phyloP scores from a whole-genome alignment of 2,888 invertebrate genomes.

The Eumerus sabulonum region DNA sequence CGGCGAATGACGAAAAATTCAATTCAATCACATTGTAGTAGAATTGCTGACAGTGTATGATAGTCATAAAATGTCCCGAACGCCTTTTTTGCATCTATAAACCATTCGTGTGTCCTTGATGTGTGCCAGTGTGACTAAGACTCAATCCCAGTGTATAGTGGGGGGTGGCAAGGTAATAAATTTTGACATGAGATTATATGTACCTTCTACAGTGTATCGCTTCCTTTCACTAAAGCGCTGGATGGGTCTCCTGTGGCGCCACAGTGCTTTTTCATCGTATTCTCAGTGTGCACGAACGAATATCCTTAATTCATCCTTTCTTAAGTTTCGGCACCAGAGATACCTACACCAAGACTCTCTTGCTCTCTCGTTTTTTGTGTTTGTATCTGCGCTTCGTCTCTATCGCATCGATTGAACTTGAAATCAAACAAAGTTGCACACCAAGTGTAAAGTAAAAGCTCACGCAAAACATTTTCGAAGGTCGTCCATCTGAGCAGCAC shows the following conservation, averaged over 20 bases:
- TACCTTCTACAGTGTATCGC: conserved; percentile 4
- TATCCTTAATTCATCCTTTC: conserved; percentile 5
- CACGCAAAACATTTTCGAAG: conserved; percentile 59
- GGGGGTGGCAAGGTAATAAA: conserved; percentile 50
- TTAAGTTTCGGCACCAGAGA: no score
- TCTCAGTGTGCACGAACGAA: background rate
- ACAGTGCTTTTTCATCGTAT: conserved; percentile 33
- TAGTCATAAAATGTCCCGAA: conserved; percentile 14
- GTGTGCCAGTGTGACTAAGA: conserved; percentile 48
- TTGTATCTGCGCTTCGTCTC: conserved; percentile 7
- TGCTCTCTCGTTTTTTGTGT: conserved; percentile 1
- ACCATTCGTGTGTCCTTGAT: conserved; percentile 51
- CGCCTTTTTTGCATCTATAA: conserved; percentile 24
- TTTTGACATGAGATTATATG: conserved; percentile 43
- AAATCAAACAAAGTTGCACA: conserved; percentile 56
- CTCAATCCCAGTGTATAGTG: conserved; percentile 13
- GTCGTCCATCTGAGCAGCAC: conserved; percentile 30
- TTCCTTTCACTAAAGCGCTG: conserved; percentile 8
- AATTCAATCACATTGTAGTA: conserved; percentile 52
- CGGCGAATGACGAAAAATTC: conserved; percentile 2
- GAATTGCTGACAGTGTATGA: conserved; percentile 44
- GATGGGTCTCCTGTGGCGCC: conserved; percentile 44
- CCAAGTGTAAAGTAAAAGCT: conserved; percentile 48
- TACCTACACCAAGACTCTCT: no score
- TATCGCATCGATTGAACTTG: conserved; percentile 51